Evolutionary conservation across 1,140 invertebrate species (phyloP).

Genomic region (Paralvinella palmiformis): DNA sequence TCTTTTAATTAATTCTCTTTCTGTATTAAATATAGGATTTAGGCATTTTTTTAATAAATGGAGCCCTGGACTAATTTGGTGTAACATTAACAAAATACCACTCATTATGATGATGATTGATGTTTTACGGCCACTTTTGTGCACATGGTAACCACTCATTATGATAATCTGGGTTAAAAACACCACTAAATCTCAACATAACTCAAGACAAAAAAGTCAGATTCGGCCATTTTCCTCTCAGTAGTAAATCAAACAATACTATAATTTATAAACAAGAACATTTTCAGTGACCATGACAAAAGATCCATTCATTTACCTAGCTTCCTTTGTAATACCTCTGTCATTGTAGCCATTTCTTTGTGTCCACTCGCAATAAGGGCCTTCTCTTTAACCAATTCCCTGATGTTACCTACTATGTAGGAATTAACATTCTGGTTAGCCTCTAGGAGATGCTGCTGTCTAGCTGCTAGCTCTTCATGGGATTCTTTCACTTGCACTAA

Average conservation of each 20-base stretch:
- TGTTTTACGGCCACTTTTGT: too few relatives aligned
- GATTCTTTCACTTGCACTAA: slow-evolving; percentile 52
- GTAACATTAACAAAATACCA: too few relatives aligned
- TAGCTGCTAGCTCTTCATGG: slow-evolving; percentile 53
- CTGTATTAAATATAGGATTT: too few relatives aligned
- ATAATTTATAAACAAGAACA: neutral
- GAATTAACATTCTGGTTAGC: slow-evolving; percentile 54
- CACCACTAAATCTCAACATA: too few relatives aligned
- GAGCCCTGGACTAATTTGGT: too few relatives aligned
- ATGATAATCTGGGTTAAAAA: too few relatives aligned
- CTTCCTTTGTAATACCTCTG: slow-evolving; percentile 55
- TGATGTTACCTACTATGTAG: slow-evolving; percentile 56
- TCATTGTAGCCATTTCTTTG: slow-evolving; percentile 54
- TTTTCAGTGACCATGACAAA: neutral
- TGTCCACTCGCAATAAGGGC: slow-evolving; percentile 58
- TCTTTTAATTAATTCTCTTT: too few relatives aligned
- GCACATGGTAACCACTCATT: too few relatives aligned
- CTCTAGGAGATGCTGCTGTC: slow-evolving; percentile 55
- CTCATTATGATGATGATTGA: too few relatives aligned
- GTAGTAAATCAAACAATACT: neutral
- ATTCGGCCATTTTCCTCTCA: neutral
- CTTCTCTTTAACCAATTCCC: slow-evolving; percentile 58
- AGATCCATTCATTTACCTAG: slow-evolving; percentile 49
- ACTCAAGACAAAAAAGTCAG: neutral
- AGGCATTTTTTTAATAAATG: too few relatives aligned